Percentiles rank a stretch among this genome's conserved stretches.
Conservation (phyloP, 2,113 vertebrate species). For the Oxygymnocypris stewartii region DNA sequence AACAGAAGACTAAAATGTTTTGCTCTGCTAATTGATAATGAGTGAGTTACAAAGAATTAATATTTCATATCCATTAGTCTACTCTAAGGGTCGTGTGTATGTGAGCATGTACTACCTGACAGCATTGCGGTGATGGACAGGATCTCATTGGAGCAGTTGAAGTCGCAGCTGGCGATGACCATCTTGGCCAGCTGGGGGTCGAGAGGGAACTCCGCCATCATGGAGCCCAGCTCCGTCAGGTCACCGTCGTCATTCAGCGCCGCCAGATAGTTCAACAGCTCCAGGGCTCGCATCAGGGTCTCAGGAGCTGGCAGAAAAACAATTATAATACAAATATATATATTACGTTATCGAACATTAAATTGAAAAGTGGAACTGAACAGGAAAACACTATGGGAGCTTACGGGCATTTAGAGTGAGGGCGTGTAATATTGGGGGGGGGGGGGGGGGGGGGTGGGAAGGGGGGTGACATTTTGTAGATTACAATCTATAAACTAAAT, state of each 20-base stretch:
- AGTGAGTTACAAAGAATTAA: slow-evolving; percentile 14
- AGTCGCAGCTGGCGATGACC: slow-evolving; percentile 98
- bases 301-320: slow-evolving; percentile 86
- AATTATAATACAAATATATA: too few relatives aligned
- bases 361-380: not conserved
- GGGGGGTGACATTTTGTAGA: too few relatives aligned
- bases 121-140: slow-evolving; percentile 98
- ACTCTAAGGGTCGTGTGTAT: not conserved
- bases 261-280: slow-evolving; percentile 95
- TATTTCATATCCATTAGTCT: not conserved
- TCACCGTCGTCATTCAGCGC: slow-evolving; percentile 96
- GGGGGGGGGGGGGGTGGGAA: too few relatives aligned
- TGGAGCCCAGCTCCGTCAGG: slow-evolving; percentile 94
- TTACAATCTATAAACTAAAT: too few relatives aligned
- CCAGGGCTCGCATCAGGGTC: slow-evolving; percentile 95
- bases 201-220: slow-evolving; percentile 97
- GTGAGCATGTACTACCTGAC: slow-evolving; percentile 91
- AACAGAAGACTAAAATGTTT: not conserved
- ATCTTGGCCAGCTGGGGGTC: slow-evolving; percentile 98
- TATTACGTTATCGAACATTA: not conserved
- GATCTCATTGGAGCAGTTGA: slow-evolving; percentile 98
- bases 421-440: too few relatives aligned
- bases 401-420: too few relatives aligned
- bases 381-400: too few relatives aligned
- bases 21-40: not conserved